A percentile compares a stretch with the other conserved stretches of the same genome.
Evolutionary conservation across 2,888 invertebrate species (phyloP).

Genomic region (Diarsia mendica): DNA sequence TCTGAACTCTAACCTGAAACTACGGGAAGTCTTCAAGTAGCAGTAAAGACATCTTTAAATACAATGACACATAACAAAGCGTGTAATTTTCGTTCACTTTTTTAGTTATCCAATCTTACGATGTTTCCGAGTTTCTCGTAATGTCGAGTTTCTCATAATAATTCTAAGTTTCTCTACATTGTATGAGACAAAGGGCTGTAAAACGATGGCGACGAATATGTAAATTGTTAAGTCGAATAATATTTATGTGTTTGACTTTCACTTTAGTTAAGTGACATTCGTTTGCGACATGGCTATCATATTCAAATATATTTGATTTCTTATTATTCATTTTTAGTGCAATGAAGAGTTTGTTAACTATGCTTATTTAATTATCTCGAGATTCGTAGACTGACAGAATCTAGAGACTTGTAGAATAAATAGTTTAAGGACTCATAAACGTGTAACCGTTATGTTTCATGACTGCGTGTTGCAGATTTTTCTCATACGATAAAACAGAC

Average conservation of each 20-base stretch:
- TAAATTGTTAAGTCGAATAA: conserved; percentile 43
- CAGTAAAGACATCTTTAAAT: conserved; percentile 27
- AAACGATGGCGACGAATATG: conserved; percentile 34
- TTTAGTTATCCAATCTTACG: conserved; percentile 44
- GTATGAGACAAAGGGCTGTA: conserved; percentile 54
- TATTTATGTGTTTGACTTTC: conserved; percentile 57
- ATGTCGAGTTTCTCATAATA: conserved; percentile 17
- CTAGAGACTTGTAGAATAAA: conserved; percentile 1
- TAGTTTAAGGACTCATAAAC: conserved; percentile 23
- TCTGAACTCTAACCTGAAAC: conserved; percentile 51
- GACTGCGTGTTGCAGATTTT: conserved; percentile 32
- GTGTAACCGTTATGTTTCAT: conserved; percentile 46
- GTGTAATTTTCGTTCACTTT: conserved; percentile 35
- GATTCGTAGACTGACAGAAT: too few species aligned
- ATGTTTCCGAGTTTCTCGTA: conserved; percentile 29
- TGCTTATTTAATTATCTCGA: conserved; percentile 8
- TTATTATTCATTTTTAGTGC: background rate
- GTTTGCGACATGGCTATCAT: conserved; percentile 24
- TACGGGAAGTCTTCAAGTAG: conserved; percentile 38
- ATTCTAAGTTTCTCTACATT: conserved; percentile 45
- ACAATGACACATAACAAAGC: conserved; percentile 51
- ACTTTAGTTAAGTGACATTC: conserved; percentile 33
- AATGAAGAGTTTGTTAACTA: background rate
- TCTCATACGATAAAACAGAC: conserved; percentile 40
- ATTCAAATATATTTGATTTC: conserved; percentile 34